A percentile compares a stretch with the other conserved stretches of the same genome.
Conservation (phyloP, 2,797 vertebrate species). For the Buphagus erythrorhynchus region DNA sequence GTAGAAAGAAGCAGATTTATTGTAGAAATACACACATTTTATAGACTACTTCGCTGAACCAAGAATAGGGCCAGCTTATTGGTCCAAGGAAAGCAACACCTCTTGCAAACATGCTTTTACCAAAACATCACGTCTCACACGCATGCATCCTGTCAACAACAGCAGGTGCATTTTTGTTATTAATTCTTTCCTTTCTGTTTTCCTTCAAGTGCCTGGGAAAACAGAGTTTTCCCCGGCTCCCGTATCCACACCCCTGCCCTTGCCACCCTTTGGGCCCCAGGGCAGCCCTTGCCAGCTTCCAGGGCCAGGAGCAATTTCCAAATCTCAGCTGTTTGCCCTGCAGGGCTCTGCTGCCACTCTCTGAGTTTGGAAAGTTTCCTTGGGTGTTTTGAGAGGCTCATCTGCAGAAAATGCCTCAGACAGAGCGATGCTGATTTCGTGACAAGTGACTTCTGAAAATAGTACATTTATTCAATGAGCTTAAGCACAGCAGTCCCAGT, state of each 20-base stretch:
- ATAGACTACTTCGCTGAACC: too few relatives aligned
- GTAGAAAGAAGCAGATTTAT: too few relatives aligned
- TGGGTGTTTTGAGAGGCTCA: not conserved
- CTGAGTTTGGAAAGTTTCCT: not conserved
- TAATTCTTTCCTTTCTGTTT: too few relatives aligned
- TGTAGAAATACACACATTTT: too few relatives aligned
- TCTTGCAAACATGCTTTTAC: too few relatives aligned
- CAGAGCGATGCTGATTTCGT: not conserved
- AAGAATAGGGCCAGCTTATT: too few relatives aligned
- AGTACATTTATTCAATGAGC: slow-evolving; percentile 37
- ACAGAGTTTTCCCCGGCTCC: too few relatives aligned
- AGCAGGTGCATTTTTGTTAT: too few relatives aligned
- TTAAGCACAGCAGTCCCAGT: not conserved
- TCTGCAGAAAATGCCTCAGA: not conserved
- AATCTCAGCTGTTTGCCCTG: not conserved
- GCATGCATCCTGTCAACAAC: too few relatives aligned
- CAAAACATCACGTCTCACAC: too few relatives aligned
- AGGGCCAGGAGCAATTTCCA: not conserved
- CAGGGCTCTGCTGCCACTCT: not conserved
- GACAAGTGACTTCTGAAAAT: slow-evolving; percentile 33
- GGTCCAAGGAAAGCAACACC: too few relatives aligned
- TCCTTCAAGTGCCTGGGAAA: too few relatives aligned
- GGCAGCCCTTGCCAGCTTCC: not conserved
- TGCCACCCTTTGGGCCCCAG: not conserved
- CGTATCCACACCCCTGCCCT: not conserved